These are phyloP conservation scores for Hippocampus abdominalis DNA, from an alignment of 2,113 vertebrate species.

Conservation along the genomic window DNA sequence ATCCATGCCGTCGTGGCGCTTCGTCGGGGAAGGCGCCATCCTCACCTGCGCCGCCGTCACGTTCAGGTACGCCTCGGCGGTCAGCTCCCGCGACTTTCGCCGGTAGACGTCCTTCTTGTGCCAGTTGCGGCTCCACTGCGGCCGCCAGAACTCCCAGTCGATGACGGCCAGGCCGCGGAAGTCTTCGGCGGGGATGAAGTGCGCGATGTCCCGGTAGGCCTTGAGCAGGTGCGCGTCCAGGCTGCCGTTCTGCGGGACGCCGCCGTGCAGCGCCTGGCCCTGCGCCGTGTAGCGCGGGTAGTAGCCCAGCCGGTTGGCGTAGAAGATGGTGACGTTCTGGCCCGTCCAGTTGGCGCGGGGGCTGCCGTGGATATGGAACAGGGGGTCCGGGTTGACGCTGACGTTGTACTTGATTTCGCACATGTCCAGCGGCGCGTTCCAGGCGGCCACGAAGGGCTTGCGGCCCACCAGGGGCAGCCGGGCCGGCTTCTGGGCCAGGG, in stretches of 20 bases:
- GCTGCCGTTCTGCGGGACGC: constrained; percentile 76
- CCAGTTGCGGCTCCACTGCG: constrained; percentile 76
- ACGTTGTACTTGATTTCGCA: constrained; percentile 73
- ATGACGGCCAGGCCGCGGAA: constrained; percentile 76
- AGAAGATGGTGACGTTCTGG: constrained; percentile 83
- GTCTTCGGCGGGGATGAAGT: constrained; percentile 72
- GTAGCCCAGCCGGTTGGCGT: constrained; percentile 75
- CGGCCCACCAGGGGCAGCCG: constrained; percentile 67
- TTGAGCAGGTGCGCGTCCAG: constrained; percentile 76
- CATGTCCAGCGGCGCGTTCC: constrained; percentile 77
- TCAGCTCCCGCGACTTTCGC: constrained; percentile 68
- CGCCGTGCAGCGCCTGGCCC: constrained; percentile 67
- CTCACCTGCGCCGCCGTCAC: constrained; percentile 56
- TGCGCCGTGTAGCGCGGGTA: constrained; percentile 76
- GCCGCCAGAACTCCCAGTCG: constrained; percentile 78
- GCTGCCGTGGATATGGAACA: constrained; percentile 76
- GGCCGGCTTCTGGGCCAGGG: constrained; percentile 74
- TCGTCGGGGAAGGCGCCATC: neutral
- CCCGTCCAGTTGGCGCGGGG: constrained; percentile 72
- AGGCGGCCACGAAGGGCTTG: constrained; percentile 76
- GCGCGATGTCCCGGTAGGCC: constrained; percentile 67
- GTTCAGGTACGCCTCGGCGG: constrained; percentile 63
- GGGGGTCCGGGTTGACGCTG: constrained; percentile 65
- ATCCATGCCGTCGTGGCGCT: too few species aligned
- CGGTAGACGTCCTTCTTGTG: constrained; percentile 74